Conservation (phyloP, 2,888 invertebrate genomes). For the Thyatira batis region DNA sequence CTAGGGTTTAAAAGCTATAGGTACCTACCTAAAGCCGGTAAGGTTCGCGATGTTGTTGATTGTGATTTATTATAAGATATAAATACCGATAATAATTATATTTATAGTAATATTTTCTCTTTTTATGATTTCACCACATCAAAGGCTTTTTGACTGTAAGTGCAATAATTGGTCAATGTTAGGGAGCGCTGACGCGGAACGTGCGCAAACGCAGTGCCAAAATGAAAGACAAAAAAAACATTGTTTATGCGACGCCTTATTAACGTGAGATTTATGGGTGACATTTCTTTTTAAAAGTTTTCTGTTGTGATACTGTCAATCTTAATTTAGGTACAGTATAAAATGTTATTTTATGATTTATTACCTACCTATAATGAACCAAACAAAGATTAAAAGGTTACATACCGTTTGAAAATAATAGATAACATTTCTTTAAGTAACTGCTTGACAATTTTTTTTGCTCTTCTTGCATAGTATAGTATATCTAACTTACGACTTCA, state of each 20-base stretch:
- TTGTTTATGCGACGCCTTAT: slow-evolving; percentile 69
- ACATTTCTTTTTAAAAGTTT: slow-evolving; percentile 48
- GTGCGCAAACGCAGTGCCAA: slow-evolving; percentile 56
- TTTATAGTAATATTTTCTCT: slow-evolving; percentile 25
- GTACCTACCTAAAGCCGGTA: background rate
- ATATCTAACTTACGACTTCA: too few species aligned
- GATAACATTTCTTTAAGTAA: too few species aligned
- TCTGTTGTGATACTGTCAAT: slow-evolving; percentile 30
- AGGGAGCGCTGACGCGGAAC: slow-evolving; percentile 48
- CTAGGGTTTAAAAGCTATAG: background rate
- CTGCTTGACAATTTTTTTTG: too few species aligned
- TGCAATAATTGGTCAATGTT: slow-evolving; percentile 58
- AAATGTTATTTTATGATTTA: slow-evolving; percentile 20
- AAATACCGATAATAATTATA: background rate
- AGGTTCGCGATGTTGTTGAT: background rate
- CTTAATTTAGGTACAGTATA: slow-evolving; percentile 13
- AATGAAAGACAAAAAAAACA: slow-evolving; percentile 59
- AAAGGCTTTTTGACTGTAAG: slow-evolving; percentile 50
- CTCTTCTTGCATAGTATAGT: too few species aligned
- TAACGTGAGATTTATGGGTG: slow-evolving; percentile 67
- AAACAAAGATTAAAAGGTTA: too few species aligned
- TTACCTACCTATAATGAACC: too few species aligned
- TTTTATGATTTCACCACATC: slow-evolving; percentile 53
- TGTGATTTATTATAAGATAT: background rate
- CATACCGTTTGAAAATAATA: too few species aligned